Evolutionary conservation across 1,140 invertebrate genomes (phyloP), one percentile per base, ranked within the genome.

Genomic region (Heliconius hewitsoni): DNA sequence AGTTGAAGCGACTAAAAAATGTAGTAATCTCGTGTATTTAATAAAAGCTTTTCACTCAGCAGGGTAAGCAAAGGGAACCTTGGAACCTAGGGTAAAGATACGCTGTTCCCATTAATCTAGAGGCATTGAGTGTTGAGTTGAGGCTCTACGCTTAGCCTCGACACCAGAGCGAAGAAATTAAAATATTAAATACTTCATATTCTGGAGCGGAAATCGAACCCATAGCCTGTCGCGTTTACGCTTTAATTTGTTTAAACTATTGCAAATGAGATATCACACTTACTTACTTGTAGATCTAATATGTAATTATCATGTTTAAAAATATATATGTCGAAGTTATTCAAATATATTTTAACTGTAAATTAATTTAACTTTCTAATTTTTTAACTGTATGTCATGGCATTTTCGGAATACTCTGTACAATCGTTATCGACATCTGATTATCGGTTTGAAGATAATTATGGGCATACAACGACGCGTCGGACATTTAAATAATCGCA

Each of bases 1-100:
- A 91, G 90, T 90, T 87, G 86, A 85, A 87, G 83, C 86, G 86
- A 90, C 90, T 88, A 90, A 89, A 89, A 91, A 87, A 88, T 85
- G 89, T 88, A 90, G 88, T 91, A 91, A 93, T 91, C 87, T 55
- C 89, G 80, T 79, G 73, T 81, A 76, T 85, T 23, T 23, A 23
- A 81, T 76, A 83, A 85, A 83, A 87, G 85, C 70, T 37, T 37
- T 37, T 1, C 0, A 34, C 4, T 37, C 1, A 46, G 4, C 0
- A 46, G 42, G 4, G 42, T 13, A 46, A 13, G 13, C 42, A 16
- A 4, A 46, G 42, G 13, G 13, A 46, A 16, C 13, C 16, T 46
- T 46, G 4, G 42, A 16, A 16, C 13, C 13, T 46, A 5, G 42
- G 34, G 34, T 37, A 8, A 8, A 37, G 34, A 37, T 37, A 37